Conservation (phyloP, 2,888 invertebrate species). For the Harmothoe impar region DNA sequence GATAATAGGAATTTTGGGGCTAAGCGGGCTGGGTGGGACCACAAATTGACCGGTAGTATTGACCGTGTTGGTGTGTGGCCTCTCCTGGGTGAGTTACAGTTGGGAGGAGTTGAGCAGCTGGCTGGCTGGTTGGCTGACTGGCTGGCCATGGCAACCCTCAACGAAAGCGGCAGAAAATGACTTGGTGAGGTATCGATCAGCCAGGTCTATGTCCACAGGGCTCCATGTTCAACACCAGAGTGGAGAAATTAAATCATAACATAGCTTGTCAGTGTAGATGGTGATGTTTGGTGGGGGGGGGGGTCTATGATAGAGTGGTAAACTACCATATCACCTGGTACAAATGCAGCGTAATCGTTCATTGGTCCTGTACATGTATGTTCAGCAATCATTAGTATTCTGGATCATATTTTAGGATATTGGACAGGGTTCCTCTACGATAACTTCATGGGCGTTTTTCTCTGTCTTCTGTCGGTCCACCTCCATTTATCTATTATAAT, state of each 20-base stretch:
- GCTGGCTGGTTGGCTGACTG: not conserved
- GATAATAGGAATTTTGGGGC: slow-evolving; percentile 55
- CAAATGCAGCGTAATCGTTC: too few species aligned
- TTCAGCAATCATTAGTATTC: too few species aligned
- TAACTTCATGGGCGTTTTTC: too few species aligned
- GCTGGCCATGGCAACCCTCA: not conserved
- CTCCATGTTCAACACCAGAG: not conserved
- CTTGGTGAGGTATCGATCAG: slow-evolving; percentile 47
- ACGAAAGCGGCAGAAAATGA: slow-evolving; percentile 35
- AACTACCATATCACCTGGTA: not conserved
- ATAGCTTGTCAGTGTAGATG: not conserved
- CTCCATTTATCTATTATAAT: too few species aligned
- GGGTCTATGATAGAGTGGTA: not conserved
- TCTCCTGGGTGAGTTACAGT: not conserved
- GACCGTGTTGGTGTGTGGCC: slow-evolving; percentile 6
- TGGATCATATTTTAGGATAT: too few species aligned
- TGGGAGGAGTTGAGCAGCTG: not conserved
- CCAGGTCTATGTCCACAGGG: not conserved
- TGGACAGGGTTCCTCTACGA: too few species aligned
- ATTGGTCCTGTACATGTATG: too few species aligned
- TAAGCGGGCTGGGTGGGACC: not conserved
- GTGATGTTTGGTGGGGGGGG: not conserved
- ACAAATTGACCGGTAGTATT: slow-evolving; percentile 37
- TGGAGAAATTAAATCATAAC: slow-evolving; percentile 49
- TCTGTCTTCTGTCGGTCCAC: too few species aligned